Percentiles rank a stretch among this genome's conserved stretches.
Evolutionary conservation across 2,888 invertebrate species (phyloP).

Genomic region (Hemistola chrysoprasaria): DNA sequence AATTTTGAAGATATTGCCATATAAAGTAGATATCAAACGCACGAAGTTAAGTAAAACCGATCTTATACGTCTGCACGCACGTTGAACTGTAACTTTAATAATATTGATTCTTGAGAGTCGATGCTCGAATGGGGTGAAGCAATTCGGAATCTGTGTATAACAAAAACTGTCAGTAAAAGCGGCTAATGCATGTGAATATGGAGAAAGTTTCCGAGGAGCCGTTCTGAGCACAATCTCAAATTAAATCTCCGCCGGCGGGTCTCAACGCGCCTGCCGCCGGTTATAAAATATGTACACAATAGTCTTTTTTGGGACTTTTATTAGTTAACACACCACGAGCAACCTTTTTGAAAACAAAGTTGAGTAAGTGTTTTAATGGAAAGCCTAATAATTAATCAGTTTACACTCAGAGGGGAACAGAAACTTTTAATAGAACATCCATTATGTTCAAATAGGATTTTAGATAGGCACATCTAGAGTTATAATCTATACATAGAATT

Average conservation of each 20-base stretch:
- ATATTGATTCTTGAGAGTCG: constrained; percentile 39
- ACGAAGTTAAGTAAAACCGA: constrained; percentile 22
- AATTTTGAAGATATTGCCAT: constrained; percentile 25
- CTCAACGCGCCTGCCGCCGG: constrained; percentile 46
- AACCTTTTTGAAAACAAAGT: constrained; percentile 30
- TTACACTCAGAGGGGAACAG: constrained; percentile 16
- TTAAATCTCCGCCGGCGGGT: constrained; percentile 65
- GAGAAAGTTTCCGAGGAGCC: constrained; percentile 62
- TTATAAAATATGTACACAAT: constrained; percentile 56
- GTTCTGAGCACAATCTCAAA: constrained; percentile 71
- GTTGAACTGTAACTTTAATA: constrained; percentile 34
- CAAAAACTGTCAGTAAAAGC: constrained; percentile 61
- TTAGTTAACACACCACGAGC: constrained; percentile 43
- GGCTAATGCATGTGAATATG: constrained; percentile 69
- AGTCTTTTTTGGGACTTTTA: constrained; percentile 49
- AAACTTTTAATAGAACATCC: constrained; percentile 8
- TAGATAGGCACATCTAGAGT: not conserved
- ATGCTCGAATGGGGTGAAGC: constrained; percentile 46
- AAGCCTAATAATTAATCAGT: constrained; percentile 20
- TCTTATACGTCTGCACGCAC: constrained; percentile 23
- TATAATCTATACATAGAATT: too few relatives aligned
- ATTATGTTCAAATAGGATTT: not conserved
- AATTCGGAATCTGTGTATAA: constrained; percentile 47
- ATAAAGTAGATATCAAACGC: constrained; percentile 27
- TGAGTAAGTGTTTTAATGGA: constrained; percentile 17